Evolutionary conservation across 1,140 invertebrate genomes (phyloP).

Genomic region (Argopecten irradians): DNA sequence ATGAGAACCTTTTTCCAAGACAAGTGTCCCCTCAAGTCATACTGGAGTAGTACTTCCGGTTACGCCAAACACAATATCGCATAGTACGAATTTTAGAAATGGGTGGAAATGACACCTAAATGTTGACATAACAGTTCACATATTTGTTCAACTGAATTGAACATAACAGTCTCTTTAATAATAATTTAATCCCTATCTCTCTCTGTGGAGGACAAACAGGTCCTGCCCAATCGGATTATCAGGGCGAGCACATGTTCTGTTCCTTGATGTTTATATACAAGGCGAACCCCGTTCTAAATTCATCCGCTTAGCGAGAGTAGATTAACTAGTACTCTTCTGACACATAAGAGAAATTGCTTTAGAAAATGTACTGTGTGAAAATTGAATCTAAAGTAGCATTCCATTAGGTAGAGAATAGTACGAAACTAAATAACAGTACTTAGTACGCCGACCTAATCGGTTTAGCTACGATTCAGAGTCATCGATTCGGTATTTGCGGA

Average conservation of each 20-base stretch:
- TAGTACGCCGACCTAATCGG: not conserved
- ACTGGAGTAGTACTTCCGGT: not conserved
- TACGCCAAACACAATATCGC: not conserved
- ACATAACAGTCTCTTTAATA: not conserved
- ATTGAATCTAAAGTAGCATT: not conserved
- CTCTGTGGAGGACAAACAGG: not conserved
- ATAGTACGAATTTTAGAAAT: not conserved
- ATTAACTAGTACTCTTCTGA: not conserved
- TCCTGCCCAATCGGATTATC: not conserved
- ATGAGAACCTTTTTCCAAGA: not conserved
- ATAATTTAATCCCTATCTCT: not conserved
- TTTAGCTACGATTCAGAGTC: not conserved
- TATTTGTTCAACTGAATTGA: not conserved
- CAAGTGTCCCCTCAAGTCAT: not conserved
- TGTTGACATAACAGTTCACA: not conserved
- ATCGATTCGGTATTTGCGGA: not conserved
- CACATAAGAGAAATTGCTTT: not conserved
- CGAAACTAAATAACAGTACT: constrained; percentile 20
- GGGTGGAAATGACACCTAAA: not conserved
- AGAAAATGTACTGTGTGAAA: not conserved
- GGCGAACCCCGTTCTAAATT: constrained; percentile 3
- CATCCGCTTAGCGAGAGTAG: constrained; percentile 14
- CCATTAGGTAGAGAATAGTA: not conserved
- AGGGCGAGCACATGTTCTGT: not conserved
- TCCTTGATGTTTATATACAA: not conserved